These are phyloP conservation scores for Bujurquina vittata DNA, from an alignment of 2,113 vertebrate species.

Conservation along the genomic window DNA sequence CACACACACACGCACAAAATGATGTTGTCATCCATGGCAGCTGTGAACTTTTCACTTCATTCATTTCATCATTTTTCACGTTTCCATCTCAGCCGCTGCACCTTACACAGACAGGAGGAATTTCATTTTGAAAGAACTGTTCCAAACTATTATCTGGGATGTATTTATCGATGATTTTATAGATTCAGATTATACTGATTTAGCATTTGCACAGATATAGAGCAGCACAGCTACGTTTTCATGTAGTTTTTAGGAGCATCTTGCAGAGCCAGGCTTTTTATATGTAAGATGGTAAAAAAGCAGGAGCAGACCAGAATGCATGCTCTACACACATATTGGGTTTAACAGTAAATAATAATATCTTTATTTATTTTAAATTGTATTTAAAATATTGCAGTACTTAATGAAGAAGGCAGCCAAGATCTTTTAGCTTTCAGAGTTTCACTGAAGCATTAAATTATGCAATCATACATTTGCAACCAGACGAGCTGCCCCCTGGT, in stretches of 20 bases:
- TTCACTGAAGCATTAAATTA: too few relatives aligned
- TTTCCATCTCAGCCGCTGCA: too few relatives aligned
- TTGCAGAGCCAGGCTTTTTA: not conserved
- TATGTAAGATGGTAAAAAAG: not conserved
- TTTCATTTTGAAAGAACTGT: not conserved
- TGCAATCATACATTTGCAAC: not conserved
- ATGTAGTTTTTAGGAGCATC: not conserved
- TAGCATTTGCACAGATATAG: not conserved
- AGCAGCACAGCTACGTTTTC: not conserved
- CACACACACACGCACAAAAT: not conserved
- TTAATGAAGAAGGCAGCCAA: too few relatives aligned
- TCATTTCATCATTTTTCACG: too few relatives aligned
- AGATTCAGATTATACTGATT: not conserved
- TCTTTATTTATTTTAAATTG: too few relatives aligned
- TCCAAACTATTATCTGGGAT: accelerated
- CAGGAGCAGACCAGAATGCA: too few relatives aligned
- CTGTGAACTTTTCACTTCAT: not conserved
- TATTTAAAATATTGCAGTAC: too few relatives aligned
- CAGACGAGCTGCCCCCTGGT: not conserved
- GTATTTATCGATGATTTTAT: not conserved
- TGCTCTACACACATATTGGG: too few relatives aligned
- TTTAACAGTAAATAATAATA: too few relatives aligned
- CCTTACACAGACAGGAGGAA: accelerated
- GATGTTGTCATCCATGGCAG: not conserved
- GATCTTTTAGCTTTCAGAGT: too few relatives aligned